Evolutionary conservation across 1,140 invertebrate species (phyloP).

Genomic region (Sitophilus oryzae): DNA sequence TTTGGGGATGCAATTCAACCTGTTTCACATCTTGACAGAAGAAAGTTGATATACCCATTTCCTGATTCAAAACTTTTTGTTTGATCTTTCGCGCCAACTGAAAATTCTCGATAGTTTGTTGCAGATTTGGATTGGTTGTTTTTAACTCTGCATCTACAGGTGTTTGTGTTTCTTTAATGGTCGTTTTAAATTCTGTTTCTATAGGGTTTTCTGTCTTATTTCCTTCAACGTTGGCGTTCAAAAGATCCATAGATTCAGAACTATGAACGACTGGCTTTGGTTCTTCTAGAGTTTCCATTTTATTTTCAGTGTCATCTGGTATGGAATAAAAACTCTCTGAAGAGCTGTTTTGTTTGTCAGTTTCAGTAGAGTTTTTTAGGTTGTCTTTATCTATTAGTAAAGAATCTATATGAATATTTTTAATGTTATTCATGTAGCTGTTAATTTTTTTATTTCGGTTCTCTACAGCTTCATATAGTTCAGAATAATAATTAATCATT

Average conservation of each 20-base stretch:
- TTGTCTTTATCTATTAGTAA: not conserved
- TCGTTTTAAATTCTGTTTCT: not conserved
- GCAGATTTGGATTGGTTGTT: conserved; percentile 11
- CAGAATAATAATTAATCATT: conserved; percentile 36
- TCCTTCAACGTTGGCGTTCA: conserved; percentile 27
- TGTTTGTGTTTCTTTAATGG: not conserved
- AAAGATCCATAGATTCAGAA: conserved; percentile 26
- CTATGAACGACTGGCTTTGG: conserved; percentile 5
- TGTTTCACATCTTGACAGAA: not conserved
- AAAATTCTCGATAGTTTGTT: conserved; percentile 32
- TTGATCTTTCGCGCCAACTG: conserved; percentile 33
- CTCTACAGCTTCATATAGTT: conserved; percentile 29
- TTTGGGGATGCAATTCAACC: too few relatives aligned
- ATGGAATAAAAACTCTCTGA: conserved; percentile 30
- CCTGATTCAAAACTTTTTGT: conserved; percentile 32
- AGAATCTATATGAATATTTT: conserved; percentile 18
- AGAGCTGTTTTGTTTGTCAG: conserved; percentile 23
- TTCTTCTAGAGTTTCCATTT: conserved; percentile 2
- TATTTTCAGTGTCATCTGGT: conserved; percentile 19
- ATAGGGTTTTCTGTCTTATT: conserved; percentile 8
- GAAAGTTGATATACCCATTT: conserved; percentile 24
- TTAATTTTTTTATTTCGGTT: conserved; percentile 27
- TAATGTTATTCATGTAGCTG: conserved; percentile 24
- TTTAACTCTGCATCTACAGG: not conserved
- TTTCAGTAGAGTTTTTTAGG: not conserved